phyloP scores from a whole-genome alignment of 1,140 invertebrate genomes.

The Scaptomyza hsui region DNA sequence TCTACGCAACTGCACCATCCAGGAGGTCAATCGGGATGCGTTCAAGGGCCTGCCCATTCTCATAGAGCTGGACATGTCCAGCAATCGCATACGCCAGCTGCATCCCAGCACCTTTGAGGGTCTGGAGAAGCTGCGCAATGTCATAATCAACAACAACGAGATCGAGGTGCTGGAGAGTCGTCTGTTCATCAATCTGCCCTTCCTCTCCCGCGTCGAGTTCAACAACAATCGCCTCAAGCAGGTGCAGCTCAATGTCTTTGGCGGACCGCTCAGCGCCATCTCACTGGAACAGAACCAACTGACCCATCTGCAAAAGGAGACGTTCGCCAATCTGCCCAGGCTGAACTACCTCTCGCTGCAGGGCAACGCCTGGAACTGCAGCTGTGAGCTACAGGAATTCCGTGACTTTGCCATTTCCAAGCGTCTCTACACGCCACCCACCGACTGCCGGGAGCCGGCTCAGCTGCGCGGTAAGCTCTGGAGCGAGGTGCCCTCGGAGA shows the following conservation, averaged over 20 bases:
- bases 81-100: conserved; percentile 89
- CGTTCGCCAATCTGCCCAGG: conserved; percentile 86
- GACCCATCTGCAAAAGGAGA: conserved; percentile 86
- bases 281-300: conserved; percentile 90
- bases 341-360: conserved; percentile 90
- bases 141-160: conserved; percentile 90
- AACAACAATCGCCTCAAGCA: conserved; percentile 89
- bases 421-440: conserved; percentile 89
- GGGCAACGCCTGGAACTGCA: conserved; percentile 94
- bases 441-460: conserved; percentile 88
- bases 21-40: conserved; percentile 88
- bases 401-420: conserved; percentile 89
- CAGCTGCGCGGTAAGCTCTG: conserved; percentile 88
- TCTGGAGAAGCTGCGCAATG: conserved; percentile 88
- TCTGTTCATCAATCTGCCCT: conserved; percentile 90
- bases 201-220: conserved; percentile 90
- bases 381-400: conserved; percentile 92
- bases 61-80: conserved; percentile 93
- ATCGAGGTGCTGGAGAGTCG: conserved; percentile 89
- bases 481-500: conserved; percentile 88
- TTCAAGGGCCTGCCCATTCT: conserved; percentile 91
- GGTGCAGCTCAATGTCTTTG: conserved; percentile 89
- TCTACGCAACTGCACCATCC: conserved; percentile 89
- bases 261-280: conserved; percentile 88
- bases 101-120: conserved; percentile 89